Evolutionary conservation across 2,888 invertebrate species (phyloP).

Genomic region (Andrena praecox): DNA sequence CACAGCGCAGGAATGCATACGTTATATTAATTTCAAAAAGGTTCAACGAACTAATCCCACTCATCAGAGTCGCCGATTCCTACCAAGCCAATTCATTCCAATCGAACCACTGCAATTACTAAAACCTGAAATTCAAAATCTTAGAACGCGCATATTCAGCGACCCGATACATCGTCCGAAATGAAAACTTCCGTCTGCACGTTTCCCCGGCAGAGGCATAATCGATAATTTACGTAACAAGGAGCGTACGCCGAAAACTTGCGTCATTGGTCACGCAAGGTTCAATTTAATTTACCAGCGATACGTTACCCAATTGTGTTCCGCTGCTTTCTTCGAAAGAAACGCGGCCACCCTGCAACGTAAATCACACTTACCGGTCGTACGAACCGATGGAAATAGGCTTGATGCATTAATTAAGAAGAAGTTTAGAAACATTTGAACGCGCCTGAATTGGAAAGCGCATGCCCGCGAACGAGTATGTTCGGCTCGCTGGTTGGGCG

Average conservation of each 20-base stretch:
- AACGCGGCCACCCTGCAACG: constrained; percentile 6
- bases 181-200: neutral
- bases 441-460: constrained; percentile 13
- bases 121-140: no score
- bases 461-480: neutral
- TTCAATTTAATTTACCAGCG: constrained; percentile 28
- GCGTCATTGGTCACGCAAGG: constrained; percentile 15
- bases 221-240: constrained; percentile 1
- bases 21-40: no score
- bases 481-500: neutral
- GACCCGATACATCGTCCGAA: neutral
- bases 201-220: neutral
- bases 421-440: constrained; percentile 4
- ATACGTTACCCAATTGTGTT: constrained; percentile 47
- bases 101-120: no score
- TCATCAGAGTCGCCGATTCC: no score
- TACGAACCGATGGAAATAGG: constrained; percentile 20
- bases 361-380: constrained; percentile 45
- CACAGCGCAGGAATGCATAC: no score
- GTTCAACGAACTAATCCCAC: no score
- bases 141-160: neutral
- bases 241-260: constrained; percentile 19
- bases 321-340: constrained; percentile 35
- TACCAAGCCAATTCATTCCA: no score
- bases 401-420: constrained; percentile 34